A percentile compares a stretch with the other conserved stretches of the same genome.
Conservation (phyloP, 2,797 vertebrate genomes). For the Trachops cirrhosus region DNA sequence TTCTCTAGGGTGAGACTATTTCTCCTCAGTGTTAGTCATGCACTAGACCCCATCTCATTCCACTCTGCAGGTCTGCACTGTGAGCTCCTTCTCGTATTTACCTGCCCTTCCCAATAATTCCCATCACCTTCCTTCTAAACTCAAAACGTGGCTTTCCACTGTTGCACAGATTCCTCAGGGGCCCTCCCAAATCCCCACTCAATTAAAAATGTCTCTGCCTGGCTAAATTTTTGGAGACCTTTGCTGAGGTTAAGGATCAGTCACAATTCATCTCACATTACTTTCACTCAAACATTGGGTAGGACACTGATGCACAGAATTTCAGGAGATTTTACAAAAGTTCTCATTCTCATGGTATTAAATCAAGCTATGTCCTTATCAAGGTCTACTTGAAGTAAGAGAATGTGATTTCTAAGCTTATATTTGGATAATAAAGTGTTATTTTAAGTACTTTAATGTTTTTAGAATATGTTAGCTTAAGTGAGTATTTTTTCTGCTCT, state of each 20-base stretch:
- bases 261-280: conserved; percentile 32
- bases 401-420: conserved; percentile 36
- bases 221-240: conserved; percentile 41
- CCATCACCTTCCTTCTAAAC: conserved; percentile 7
- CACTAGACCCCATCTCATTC: not conserved
- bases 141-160: not conserved
- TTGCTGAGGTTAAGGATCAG: conserved; percentile 44
- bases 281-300: not conserved
- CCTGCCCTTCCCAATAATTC: conserved; percentile 6
- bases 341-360: conserved; percentile 27
- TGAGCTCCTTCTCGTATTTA: conserved; percentile 1
- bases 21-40: not conserved
- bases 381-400: conserved; percentile 19
- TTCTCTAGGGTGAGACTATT: not conserved
- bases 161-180: conserved; percentile 9
- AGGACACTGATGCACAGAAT: not conserved
- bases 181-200: conserved; percentile 60
- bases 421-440: conserved; percentile 42
- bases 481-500: not conserved
- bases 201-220: conserved; percentile 68
- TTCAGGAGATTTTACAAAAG: conserved; percentile 10
- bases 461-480: conserved; percentile 4
- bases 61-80: not conserved
- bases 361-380: conserved; percentile 23
- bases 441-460: conserved; percentile 33